A percentile compares a stretch with the other conserved stretches of the same genome.
Evolutionary conservation across 1,140 invertebrate species (phyloP).

Genomic region (Ceratitis capitata): DNA sequence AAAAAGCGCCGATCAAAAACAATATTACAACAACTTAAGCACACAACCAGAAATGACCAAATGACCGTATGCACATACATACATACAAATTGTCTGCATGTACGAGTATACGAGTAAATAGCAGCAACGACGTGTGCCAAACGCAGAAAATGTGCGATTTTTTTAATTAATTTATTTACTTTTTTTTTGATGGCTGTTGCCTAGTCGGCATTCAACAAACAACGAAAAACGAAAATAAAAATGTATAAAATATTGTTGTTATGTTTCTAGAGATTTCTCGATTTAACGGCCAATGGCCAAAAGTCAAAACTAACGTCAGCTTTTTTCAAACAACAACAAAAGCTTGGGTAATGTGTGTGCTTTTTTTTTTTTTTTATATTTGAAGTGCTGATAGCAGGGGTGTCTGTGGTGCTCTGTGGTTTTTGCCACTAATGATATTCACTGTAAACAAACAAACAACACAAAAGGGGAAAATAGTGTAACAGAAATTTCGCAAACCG

Average conservation of each 20-base stretch:
- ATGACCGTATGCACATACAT: background rate
- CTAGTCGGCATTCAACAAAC: background rate
- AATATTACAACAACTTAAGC: background rate
- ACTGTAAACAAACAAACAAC: background rate
- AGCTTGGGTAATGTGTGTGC: background rate
- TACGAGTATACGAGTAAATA: too few species aligned
- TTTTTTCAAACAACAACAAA: background rate
- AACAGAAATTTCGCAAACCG: background rate
- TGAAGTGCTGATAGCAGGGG: background rate
- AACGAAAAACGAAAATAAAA: background rate
- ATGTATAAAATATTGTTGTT: background rate
- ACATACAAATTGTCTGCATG: background rate
- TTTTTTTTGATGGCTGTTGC: background rate
- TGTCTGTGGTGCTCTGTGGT: background rate
- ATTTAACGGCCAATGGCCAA: background rate
- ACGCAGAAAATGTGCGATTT: background rate
- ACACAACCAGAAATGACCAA: background rate
- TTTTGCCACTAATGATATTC: background rate
- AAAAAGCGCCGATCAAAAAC: too few species aligned
- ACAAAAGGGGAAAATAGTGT: too few species aligned
- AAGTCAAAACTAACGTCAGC: background rate
- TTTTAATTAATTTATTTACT: background rate
- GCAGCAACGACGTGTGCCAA: background rate
- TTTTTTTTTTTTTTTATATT: too few species aligned
- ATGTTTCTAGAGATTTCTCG: constrained; percentile 21